These are phyloP conservation scores for Hippasteria phrygiana DNA, from an alignment of 53 echinoderm and acorn worm genomes.

Conservation along the genomic window DNA sequence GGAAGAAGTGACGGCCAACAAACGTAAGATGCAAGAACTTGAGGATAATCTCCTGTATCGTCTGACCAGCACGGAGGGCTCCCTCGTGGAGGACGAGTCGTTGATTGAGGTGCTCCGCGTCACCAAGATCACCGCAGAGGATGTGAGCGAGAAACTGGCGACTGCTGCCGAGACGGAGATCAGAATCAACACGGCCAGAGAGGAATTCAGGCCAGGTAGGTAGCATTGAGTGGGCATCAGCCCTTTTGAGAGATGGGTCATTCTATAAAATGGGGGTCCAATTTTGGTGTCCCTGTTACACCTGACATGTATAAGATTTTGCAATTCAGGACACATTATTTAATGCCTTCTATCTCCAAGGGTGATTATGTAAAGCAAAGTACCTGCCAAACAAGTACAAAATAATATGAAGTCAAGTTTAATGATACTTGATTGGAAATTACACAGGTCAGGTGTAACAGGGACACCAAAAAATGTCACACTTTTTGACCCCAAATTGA, in stretches of 20 bases:
- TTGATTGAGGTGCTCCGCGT: constrained; percentile 98
- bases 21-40: constrained; percentile 99
- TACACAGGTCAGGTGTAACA: no score
- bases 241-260: not conserved
- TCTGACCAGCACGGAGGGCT: constrained; percentile 96
- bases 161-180: constrained; percentile 98
- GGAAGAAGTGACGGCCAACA: constrained; percentile 99
- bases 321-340: no score
- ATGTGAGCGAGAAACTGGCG: constrained; percentile 96
- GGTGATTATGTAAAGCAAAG: no score
- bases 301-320: no score
- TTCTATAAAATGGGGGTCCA: no score
- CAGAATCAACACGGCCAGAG: constrained; percentile 96
- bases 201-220: constrained; percentile 97
- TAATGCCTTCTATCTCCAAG: no score
- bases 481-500: no score
- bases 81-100: constrained; percentile 97
- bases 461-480: no score
- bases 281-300: no score
- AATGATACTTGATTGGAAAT: no score
- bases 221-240: not conserved
- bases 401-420: no score
- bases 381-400: no score
- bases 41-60: constrained; percentile 97
- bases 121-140: constrained; percentile 97